Conservation (phyloP, 2,113 vertebrate species). For the Antigone vipio region DNA sequence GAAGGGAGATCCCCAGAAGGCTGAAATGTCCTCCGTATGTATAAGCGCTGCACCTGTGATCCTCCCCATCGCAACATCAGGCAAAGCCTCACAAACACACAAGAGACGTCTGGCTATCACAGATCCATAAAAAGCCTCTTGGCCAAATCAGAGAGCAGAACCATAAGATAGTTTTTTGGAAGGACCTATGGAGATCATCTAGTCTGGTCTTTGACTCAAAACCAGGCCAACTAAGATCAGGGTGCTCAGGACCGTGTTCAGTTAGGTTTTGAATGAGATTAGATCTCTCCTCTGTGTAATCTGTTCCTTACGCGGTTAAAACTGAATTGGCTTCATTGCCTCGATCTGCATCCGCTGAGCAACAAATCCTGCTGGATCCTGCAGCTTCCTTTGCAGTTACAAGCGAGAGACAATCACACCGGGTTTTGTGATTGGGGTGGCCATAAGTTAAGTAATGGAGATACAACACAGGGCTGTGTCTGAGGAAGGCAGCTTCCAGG, state of each 20-base stretch:
- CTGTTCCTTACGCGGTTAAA: not conserved
- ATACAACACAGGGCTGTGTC: not conserved
- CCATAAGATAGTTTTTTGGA: not conserved
- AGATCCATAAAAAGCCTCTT: not conserved
- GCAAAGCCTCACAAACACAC: not conserved
- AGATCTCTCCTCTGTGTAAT: not conserved
- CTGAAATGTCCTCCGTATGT: fast-evolving
- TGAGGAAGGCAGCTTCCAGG: not conserved
- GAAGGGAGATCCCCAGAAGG: not conserved
- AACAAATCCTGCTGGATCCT: not conserved
- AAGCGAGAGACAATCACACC: not conserved
- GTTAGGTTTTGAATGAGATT: not conserved
- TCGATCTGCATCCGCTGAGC: not conserved
- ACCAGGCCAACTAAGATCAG: not conserved
- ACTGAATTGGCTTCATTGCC: not conserved
- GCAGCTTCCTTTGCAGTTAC: not conserved
- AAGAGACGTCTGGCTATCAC: not conserved
- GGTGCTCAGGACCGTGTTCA: not conserved
- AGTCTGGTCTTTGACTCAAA: not conserved
- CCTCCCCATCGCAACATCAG: not conserved
- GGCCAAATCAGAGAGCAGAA: not conserved
- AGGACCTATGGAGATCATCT: not conserved
- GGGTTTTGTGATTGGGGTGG: not conserved
- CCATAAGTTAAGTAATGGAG: not conserved
- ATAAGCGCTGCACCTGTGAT: not conserved